Evolutionary conservation across 2,113 vertebrate species (phyloP).

Genomic region (Siniperca knerii): DNA sequence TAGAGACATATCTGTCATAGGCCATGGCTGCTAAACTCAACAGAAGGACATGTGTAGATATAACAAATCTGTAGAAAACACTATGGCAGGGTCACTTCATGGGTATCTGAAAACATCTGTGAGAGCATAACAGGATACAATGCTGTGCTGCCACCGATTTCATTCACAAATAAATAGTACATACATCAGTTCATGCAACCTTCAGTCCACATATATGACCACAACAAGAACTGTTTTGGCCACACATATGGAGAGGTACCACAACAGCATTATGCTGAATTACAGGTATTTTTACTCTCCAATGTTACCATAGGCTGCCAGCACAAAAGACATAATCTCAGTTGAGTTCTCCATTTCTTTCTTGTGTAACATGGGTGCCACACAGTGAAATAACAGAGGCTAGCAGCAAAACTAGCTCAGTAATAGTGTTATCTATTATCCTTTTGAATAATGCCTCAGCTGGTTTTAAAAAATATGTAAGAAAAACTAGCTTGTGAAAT

Average conservation of each 20-base stretch:
- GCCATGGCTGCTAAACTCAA: slow-evolving; percentile 58
- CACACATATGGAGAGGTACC: slow-evolving; percentile 26
- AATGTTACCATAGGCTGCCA: slow-evolving; percentile 32
- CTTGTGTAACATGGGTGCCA: background rate
- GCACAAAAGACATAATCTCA: slow-evolving; percentile 24
- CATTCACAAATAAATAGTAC: slow-evolving; percentile 40
- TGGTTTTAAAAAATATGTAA: no score
- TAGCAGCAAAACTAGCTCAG: no score
- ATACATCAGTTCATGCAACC: slow-evolving; percentile 53
- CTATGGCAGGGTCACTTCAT: slow-evolving; percentile 16
- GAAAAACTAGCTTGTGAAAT: no score
- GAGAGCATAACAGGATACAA: slow-evolving; percentile 43
- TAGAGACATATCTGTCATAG: slow-evolving; percentile 38
- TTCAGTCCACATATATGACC: slow-evolving; percentile 36
- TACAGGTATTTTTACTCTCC: slow-evolving; percentile 42
- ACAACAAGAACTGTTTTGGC: slow-evolving; percentile 35
- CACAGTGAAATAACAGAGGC: background rate
- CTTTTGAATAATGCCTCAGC: no score
- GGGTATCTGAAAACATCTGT: slow-evolving; percentile 46
- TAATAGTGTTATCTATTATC: no score
- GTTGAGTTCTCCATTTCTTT: slow-evolving; percentile 41
- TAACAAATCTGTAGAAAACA: slow-evolving; percentile 52
- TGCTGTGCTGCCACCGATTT: slow-evolving; percentile 26
- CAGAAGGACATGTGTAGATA: background rate
- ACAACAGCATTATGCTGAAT: slow-evolving; percentile 36